phyloP scores from a whole-genome alignment of 2,888 invertebrate species.

The Teinopalpus imperialis region DNA sequence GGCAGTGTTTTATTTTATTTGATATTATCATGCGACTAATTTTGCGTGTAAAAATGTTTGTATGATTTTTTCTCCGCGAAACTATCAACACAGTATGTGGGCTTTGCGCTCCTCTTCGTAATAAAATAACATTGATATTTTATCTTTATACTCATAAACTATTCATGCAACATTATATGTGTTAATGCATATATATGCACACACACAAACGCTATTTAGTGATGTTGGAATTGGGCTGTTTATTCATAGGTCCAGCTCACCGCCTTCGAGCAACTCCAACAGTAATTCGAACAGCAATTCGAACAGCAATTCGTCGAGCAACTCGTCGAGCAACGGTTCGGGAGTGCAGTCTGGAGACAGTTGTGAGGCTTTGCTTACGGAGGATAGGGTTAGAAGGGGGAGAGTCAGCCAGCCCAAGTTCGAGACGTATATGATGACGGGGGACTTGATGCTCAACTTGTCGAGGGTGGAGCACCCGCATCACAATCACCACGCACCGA shows the following conservation, averaged over 20 bases:
- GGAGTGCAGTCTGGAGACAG: conserved; percentile 80
- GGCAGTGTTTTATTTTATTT: too few species aligned
- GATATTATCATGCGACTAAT: too few species aligned
- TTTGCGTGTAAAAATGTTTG: too few species aligned
- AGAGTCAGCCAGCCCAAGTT: conserved; percentile 83
- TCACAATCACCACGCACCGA: conserved; percentile 75
- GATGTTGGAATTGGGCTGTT: too few species aligned
- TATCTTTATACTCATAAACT: too few species aligned
- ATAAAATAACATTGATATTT: too few species aligned
- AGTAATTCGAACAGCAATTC: conserved; percentile 59
- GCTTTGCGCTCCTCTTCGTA: too few species aligned
- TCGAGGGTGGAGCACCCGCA: conserved; percentile 89
- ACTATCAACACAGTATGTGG: too few species aligned
- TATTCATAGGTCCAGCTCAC: conserved; percentile 56
- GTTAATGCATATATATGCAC: too few species aligned
- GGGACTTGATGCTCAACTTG: conserved; percentile 96
- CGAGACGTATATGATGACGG: conserved; percentile 99
- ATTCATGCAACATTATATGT: too few species aligned
- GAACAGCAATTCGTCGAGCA: conserved; percentile 66
- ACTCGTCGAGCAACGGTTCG: conserved; percentile 72
- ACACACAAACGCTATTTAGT: too few species aligned
- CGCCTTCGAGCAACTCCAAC: conserved; percentile 62
- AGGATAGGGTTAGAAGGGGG: conserved; percentile 61
- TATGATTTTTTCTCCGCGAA: too few species aligned
- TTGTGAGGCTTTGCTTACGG: conserved; percentile 64